Base-by-base conservation (phyloP, 2,797 vertebrate species). In the Pteropus rufus region DNA sequence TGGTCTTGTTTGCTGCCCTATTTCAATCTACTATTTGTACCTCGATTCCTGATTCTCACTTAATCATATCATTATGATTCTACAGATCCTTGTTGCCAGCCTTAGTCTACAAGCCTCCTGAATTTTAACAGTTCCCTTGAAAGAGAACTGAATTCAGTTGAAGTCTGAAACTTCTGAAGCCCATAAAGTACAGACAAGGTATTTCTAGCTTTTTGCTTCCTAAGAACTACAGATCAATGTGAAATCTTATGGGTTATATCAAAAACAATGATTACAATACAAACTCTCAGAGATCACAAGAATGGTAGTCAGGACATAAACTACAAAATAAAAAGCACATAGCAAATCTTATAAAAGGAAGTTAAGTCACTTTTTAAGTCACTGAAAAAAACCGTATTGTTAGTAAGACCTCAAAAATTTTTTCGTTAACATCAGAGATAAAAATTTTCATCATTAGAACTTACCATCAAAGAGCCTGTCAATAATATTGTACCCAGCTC, bases 401-500 rank as follows among this genome's bases (percentile, higher is more conserved):
- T 54, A 62, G 41, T 44, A 65, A 79, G 29, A 72, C 1, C 31
- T 52, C 9, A 89, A 80, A 65, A 77, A 69, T 5, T 83, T 49
- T 87, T 76, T 34, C 10, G 39, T 49, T 95, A 72, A 89, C 36
- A 62, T 11, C 11, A 85, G 5, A 94, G 60, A 89, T 49, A 44
- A 77, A 83, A 95, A 65, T 52, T 77, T 34, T 44, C 23, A 46
- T 44, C 26, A 46, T 62, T 80, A 95, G 65, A 29, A 98, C 99
- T 98, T 98, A 99, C 99, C 99, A 97, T 99, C 99, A 98, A 99
- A 99, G 69, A 99, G 99, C 64, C 99, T 98, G 98, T 99, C 99
- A 81, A 99, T 99, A 97, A 99, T 99, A 96, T 99, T 99, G 97
- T 99, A 99, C 10, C 99, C 99, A 80, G 99, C 99, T 39, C 99